Base-by-base conservation (phyloP, 1,140 invertebrate species). In the Cydia fagiglandana region DNA sequence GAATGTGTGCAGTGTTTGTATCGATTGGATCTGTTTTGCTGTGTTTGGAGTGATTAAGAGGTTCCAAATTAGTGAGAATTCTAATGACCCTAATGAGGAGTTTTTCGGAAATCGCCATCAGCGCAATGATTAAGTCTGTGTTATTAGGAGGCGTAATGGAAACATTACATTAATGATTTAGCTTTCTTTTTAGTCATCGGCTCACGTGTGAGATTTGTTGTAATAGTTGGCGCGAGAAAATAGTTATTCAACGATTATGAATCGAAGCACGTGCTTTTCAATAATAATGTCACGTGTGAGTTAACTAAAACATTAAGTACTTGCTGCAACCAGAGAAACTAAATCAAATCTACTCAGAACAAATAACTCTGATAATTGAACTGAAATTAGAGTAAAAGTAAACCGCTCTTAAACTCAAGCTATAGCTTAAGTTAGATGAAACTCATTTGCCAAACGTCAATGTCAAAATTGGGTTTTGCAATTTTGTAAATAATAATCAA, bases 231-330 rank as follows among this genome's bases (percentile, higher is more conserved):
- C 34, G 34, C 66, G 66, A 70, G 66, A 70, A 70, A 70, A 70
- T 70, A 45, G 17, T 70, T 70, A 70, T 70, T 70, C 66, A 70
- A 70, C 38, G 34, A 70, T 70, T 70, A 70, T 38, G 66, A 70
- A 70, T 70, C 66, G 9, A 45, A 70, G 66, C 66, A 70, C 74
- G 73, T 78, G 76, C 68, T 76, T 76, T 79, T 79, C 50, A 77
- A 80, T 79, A 77, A 81, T 75, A 80, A 68, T 20, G 17, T 77
- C 80, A 79, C 80, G 80, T 81, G 77, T 76, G 38, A 24, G 47
- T 77, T 76, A 74, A 77, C 77, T 77, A 73, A 70, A 77, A 76
- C 68, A 73, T 76, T 47, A 77, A 76, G 77, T 28, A 53, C 15
- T 2, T 6, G 30, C 61, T 73, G 73, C 66, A 75, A 61, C 10